phyloP scores from a whole-genome alignment of 2,888 invertebrate species.

The Nomada flava region DNA sequence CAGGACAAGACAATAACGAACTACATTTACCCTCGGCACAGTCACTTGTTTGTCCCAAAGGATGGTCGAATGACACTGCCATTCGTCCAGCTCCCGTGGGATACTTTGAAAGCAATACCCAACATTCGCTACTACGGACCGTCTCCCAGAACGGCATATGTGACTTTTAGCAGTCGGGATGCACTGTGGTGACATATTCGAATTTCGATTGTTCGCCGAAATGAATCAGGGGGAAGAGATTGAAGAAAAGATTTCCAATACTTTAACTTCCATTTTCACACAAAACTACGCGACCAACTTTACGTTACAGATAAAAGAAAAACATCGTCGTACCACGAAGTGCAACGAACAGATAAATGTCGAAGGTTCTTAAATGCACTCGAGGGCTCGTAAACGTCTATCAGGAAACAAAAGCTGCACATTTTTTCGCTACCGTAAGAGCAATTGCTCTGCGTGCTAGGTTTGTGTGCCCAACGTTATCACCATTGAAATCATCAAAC shows the following conservation, averaged over 20 bases:
- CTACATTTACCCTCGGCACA: conserved; percentile 76
- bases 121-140: conserved; percentile 73
- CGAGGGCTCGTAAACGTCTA: too few species aligned
- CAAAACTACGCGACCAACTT: too few species aligned
- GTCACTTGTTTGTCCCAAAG: conserved; percentile 81
- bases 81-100: conserved; percentile 77
- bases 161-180: conserved; percentile 69
- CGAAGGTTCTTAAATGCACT: background rate
- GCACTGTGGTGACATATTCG: conserved; percentile 29
- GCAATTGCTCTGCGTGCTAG: too few species aligned
- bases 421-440: background rate
- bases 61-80: conserved; percentile 79
- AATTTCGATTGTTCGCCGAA: conserved; percentile 19
- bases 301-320: too few species aligned
- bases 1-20: conserved; percentile 76
- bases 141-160: conserved; percentile 76
- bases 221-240: background rate
- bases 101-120: conserved; percentile 81
- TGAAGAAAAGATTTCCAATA: too few species aligned
- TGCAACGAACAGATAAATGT: background rate
- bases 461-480: conserved; percentile 17
- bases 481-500: conserved; percentile 15
- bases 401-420: background rate
- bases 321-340: too few species aligned
- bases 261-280: too few species aligned